A percentile compares a stretch with the other conserved stretches of the same genome.
Evolutionary conservation across 2,888 invertebrate species (phyloP).

Genomic region (Agrotis puta): DNA sequence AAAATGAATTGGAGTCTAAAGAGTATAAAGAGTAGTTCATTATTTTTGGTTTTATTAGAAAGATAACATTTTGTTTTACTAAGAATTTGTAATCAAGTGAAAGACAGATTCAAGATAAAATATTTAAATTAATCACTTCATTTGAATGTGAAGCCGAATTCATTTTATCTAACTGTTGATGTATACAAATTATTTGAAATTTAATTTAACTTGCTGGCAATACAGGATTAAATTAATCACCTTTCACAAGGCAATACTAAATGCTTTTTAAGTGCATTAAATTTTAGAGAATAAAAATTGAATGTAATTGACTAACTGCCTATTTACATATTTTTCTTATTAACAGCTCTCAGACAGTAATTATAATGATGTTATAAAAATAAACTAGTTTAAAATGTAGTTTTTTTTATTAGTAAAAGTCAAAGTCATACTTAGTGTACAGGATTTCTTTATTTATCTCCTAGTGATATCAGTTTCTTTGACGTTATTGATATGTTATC

Average conservation of each 20-base stretch:
- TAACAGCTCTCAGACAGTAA: not conserved
- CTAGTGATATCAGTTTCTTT: not conserved
- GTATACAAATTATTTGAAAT: not conserved
- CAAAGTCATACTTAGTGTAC: conserved; percentile 10
- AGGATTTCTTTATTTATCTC: not conserved
- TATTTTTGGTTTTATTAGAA: not conserved
- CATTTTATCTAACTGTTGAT: not conserved
- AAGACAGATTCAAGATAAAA: not conserved
- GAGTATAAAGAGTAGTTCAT: not conserved
- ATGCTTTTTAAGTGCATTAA: not conserved
- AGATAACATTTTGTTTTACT: too few species aligned
- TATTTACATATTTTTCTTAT: not conserved
- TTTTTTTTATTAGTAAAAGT: not conserved
- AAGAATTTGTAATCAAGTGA: not conserved
- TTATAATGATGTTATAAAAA: not conserved
- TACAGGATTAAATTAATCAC: not conserved
- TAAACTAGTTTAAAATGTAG: not conserved
- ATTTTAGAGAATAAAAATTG: not conserved
- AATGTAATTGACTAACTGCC: not conserved
- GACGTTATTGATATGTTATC: conserved; percentile 11
- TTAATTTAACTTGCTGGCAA: not conserved
- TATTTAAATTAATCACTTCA: not conserved
- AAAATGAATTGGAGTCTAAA: not conserved
- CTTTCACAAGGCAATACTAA: not conserved
- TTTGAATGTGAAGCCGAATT: not conserved